Percentiles rank a stretch among this genome's conserved stretches.
These are phyloP conservation scores for Tetragonula clypearis DNA, from an alignment of 1,140 invertebrate species.

Conservation along the genomic window DNA sequence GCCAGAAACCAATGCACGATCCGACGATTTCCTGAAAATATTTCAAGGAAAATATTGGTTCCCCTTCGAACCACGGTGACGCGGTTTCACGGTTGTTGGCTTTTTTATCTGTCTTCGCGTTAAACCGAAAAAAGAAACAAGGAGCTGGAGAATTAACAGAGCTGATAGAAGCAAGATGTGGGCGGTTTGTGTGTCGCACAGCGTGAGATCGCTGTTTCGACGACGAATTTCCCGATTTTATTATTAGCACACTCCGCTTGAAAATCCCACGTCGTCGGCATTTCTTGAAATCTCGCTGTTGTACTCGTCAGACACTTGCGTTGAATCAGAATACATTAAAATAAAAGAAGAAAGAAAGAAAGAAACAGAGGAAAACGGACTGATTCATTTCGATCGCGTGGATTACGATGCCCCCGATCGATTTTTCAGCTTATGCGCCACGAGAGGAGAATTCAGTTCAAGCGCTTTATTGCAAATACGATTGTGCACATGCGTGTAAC, in stretches of 20 bases:
- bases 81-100: not conserved
- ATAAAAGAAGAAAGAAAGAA: no score
- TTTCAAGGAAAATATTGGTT: not conserved
- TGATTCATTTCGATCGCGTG: no score
- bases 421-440: no score
- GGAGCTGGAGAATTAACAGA: not conserved
- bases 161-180: not conserved
- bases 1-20: not conserved
- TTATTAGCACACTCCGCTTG: constrained; percentile 22
- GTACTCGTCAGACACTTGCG: no score
- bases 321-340: no score
- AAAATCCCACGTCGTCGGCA: not conserved
- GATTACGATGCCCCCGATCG: no score
- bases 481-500: no score
- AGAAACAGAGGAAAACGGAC: no score
- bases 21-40: not conserved
- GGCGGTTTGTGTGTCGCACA: not conserved
- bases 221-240: constrained; percentile 49
- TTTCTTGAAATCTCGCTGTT: no score
- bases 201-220: not conserved
- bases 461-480: no score
- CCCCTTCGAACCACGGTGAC: not conserved
- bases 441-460: no score
- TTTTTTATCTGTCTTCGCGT: not conserved
- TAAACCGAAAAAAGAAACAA: not conserved